phyloP scores from a whole-genome alignment of 1,140 invertebrate genomes.

The Agrypnia vestita region DNA sequence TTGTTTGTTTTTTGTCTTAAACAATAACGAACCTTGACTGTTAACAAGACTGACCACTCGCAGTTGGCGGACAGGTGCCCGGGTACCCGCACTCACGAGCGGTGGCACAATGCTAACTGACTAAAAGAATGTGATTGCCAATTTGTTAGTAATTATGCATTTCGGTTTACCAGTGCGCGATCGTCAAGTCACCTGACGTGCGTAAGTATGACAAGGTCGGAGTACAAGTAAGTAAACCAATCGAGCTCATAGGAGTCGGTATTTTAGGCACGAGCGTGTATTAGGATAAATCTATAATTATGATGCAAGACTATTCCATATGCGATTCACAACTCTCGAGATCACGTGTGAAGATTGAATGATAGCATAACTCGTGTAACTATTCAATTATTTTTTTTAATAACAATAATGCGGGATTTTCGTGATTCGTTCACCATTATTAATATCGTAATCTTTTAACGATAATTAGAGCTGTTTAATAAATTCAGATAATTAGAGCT shows the following conservation, averaged over 20 bases:
- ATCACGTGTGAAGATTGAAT: not conserved
- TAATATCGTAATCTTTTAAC: too few species aligned
- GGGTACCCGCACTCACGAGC: not conserved
- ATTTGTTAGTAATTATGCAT: conserved; percentile 32
- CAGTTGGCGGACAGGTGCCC: too few species aligned
- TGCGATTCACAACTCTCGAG: conserved; percentile 10
- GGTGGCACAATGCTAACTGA: not conserved
- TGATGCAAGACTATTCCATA: not conserved
- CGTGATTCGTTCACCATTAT: too few species aligned
- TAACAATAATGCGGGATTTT: too few species aligned
- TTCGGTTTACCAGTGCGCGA: not conserved
- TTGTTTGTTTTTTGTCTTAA: too few species aligned
- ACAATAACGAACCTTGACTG: too few species aligned
- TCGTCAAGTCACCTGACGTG: conserved; percentile 5
- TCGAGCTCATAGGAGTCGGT: not conserved
- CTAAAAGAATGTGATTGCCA: conserved; percentile 5
- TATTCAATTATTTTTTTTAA: not conserved
- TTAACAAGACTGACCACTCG: too few species aligned
- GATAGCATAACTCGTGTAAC: not conserved
- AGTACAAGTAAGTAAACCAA: not conserved
- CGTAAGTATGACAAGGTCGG: conserved; percentile 33
- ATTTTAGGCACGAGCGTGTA: conserved; percentile 27
- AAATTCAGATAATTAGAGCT: too few species aligned
- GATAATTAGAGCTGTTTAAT: too few species aligned
- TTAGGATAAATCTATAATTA: conserved; percentile 16